Percentiles rank a stretch among this genome's conserved stretches.
Evolutionary conservation across 2,113 vertebrate genomes (phyloP).

Genomic region (Pica pica): DNA sequence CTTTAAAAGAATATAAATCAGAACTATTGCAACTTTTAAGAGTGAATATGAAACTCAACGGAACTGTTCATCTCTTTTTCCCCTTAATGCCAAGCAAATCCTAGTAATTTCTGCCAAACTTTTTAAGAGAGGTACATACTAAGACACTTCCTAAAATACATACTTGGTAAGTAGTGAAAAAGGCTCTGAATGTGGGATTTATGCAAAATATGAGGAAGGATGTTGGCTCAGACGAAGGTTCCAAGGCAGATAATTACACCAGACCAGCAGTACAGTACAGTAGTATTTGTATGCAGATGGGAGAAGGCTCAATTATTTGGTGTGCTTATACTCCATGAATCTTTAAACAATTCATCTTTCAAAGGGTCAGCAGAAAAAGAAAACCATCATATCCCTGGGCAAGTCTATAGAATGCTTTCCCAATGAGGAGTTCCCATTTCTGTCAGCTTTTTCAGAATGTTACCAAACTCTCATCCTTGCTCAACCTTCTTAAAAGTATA

Average conservation of each 20-base stretch:
- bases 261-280: not conserved
- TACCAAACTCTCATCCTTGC: not conserved
- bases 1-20: not conserved
- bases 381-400: not conserved
- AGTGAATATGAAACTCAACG: not conserved
- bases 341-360: not conserved
- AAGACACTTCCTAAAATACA: not conserved
- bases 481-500: not conserved
- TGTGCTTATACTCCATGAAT: not conserved
- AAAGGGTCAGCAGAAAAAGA: not conserved
- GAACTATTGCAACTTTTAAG: not conserved
- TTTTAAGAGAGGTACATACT: not conserved
- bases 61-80: not conserved
- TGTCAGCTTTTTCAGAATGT: not conserved
- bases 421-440: not conserved
- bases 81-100: not conserved
- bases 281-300: rapidly evolving
- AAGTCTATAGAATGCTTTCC: not conserved
- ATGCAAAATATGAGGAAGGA: not conserved
- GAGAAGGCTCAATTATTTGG: not conserved
- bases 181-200: not conserved
- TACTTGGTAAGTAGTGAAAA: not conserved
- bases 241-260: not conserved
- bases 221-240: not conserved
- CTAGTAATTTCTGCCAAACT: not conserved